Base-by-base conservation (phyloP, 2,888 invertebrate species). In the Crematogaster levior region DNA sequence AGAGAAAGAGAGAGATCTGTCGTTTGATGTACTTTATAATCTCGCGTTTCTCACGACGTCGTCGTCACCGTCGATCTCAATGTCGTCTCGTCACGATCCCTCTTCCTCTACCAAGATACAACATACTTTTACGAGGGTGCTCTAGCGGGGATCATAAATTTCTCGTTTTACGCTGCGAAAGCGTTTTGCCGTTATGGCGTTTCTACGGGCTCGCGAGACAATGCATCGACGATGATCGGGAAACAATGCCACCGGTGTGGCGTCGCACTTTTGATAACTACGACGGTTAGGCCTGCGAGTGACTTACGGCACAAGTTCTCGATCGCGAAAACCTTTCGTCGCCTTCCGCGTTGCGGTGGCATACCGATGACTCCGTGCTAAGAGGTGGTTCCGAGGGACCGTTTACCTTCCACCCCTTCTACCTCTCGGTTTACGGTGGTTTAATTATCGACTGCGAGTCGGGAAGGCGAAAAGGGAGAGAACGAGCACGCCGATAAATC, bases 371-470 rank as follows among this genome's bases (percentile, higher is more conserved):
- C 87, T 85, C 15, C 15, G 53, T 43, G 81, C 46, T 80, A 74
- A 81, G 77, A 40, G 72, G 73, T 60, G 12, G 61, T 74, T 63
- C 48, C 72, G 34, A 72, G 61, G 53, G 82, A 61, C 46, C 87
- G 86, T 85, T 85, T 85, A 81, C 86, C 81, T 73, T 34, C 66
- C 43, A 21, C 21, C 83, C 70, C 84, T 68, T 70, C 81, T 12
- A 81, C 83, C 75, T 81, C 37, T 82, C 79, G 84, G 86, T 90
- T 92, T 92, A 92, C 92, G 90, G 89, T 92, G 92, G 90, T 93
- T 93, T 93, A 93, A 93, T 94, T 93, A 93, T 93, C 91, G 91
- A 91, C 89, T 92, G 91, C 93, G 93, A 93, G 92, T 93, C 92
- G 92, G 85, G 87, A 83, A 82, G 73, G 15, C 21, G 81, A 34